Conservation (phyloP, 2,113 vertebrate genomes). For the Rana temporaria region DNA sequence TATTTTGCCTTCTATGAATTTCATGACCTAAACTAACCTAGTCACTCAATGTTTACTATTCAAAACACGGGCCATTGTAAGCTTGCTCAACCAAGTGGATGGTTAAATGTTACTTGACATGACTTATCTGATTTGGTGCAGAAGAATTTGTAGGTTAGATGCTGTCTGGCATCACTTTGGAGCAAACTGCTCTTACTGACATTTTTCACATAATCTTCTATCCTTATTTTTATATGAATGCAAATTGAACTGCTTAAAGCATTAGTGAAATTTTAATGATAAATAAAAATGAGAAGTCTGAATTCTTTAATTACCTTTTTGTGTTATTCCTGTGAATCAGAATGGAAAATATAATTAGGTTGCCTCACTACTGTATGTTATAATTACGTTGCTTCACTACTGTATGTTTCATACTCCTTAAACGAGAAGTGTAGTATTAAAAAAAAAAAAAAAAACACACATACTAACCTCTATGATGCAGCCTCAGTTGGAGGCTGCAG, state of each 20-base stretch:
- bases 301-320: background rate
- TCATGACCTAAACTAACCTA: slow-evolving; percentile 44
- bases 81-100: slow-evolving; percentile 30
- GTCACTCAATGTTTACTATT: slow-evolving; percentile 53
- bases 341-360: slow-evolving; percentile 12
- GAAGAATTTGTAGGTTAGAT: slow-evolving; percentile 24
- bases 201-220: slow-evolving; percentile 9
- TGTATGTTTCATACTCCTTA: no score
- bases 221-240: slow-evolving; percentile 4
- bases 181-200: background rate
- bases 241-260: slow-evolving; percentile 1
- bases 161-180: background rate
- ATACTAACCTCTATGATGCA: no score
- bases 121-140: slow-evolving; percentile 22
- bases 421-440: no score
- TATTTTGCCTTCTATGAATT: slow-evolving; percentile 50
- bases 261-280: slow-evolving; percentile 25
- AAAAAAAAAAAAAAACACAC: no score
- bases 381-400: background rate
- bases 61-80: slow-evolving; percentile 14
- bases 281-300: slow-evolving; percentile 6
- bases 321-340: background rate
- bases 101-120: slow-evolving; percentile 48
- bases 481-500: no score
- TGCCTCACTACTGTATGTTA: no score